Evolutionary conservation across 2,888 invertebrate genomes (phyloP).

Genomic region (Acheta domesticus): DNA sequence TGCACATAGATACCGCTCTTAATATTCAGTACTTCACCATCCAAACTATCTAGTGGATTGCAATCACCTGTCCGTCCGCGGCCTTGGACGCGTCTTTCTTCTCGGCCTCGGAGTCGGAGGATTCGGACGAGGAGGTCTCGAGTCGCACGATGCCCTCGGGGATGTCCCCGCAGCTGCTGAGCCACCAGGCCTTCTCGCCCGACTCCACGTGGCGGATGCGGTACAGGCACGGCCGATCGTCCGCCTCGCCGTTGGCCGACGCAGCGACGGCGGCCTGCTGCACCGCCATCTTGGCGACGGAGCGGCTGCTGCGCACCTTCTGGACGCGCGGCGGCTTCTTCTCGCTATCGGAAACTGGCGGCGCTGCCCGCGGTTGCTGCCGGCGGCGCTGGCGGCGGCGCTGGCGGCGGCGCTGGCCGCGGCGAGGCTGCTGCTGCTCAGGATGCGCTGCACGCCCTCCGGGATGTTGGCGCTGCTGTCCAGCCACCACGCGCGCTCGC

Average conservation of each 20-base stretch:
- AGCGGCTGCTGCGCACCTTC: constrained; percentile 26
- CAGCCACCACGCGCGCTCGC: constrained; percentile 68
- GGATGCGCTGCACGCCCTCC: constrained; percentile 52
- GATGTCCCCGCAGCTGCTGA: constrained; percentile 41
- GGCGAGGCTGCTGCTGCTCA: constrained; percentile 23
- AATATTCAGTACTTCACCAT: too few relatives aligned
- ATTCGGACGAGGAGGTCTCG: constrained; percentile 27
- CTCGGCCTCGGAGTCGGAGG: constrained; percentile 28
- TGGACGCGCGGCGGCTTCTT: background rate
- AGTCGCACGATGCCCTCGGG: constrained; percentile 38
- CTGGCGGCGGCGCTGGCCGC: constrained; percentile 21
- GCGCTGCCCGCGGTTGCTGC: background rate
- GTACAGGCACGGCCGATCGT: constrained; percentile 24
- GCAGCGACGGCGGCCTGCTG: too few relatives aligned
- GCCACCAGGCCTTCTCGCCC: constrained; percentile 42
- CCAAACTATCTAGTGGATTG: too few relatives aligned
- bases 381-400: background rate
- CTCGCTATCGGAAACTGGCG: background rate
- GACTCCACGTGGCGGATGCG: constrained; percentile 37
- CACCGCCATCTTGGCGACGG: constrained; percentile 25
- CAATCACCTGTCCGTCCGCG: background rate
- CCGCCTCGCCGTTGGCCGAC: constrained; percentile 22
- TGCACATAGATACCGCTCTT: too few relatives aligned
- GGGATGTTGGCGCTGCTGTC: constrained; percentile 59
- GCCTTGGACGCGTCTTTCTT: constrained; percentile 27